Base-by-base conservation (phyloP, 2,888 invertebrate species). In the Neoitamus cyanurus region DNA sequence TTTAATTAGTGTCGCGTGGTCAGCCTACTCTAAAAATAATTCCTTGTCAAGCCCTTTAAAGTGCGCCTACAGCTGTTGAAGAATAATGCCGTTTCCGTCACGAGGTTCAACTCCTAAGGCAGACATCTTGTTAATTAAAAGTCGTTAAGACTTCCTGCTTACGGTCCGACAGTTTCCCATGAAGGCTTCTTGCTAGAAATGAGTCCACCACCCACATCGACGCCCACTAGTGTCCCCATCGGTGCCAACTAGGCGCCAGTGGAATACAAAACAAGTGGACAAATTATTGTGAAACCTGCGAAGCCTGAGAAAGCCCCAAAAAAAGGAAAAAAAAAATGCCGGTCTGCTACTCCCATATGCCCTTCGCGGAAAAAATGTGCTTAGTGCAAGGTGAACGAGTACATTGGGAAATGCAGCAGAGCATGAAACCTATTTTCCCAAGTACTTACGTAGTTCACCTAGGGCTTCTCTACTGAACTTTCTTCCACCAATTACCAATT, bases 371-470 rank as follows among this genome's bases (percentile, higher is more conserved):
- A 73, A 36, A 73, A 73, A 20, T 34, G 73, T 73, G 36, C 34
- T 73, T 36, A 25, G 7, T 15, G 31, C 31, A 73, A 73, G 73
- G 73, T 73, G 73, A 73, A 73, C 37, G 20, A 73, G 73, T 36
- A 20, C 73, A 36, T 73, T 15, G 15, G 2, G 15, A 20, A 73
- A 7, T 73, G 73, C 36, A 73, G 0, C 34, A 20, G 73, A 36
- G 73, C 34, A 36, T 73, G 36, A 73, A 73, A 73, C 36, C 31
- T n/a, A 15, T 73, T 70, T 73, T 36, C 36, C 15, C 34, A 34
- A 34, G 36, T 37, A 34, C 37, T 36, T 25, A 58, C 25, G 58
- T 58, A 20, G 20, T 37, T 36, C 20, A 36, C 15, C 34, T 36
- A 73, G 20, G 73, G 73, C 73, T 73, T 73, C 73, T 20, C 20